Evolutionary conservation across 2,888 invertebrate genomes (phyloP).

Genomic region (Linnaemya tessellans): DNA sequence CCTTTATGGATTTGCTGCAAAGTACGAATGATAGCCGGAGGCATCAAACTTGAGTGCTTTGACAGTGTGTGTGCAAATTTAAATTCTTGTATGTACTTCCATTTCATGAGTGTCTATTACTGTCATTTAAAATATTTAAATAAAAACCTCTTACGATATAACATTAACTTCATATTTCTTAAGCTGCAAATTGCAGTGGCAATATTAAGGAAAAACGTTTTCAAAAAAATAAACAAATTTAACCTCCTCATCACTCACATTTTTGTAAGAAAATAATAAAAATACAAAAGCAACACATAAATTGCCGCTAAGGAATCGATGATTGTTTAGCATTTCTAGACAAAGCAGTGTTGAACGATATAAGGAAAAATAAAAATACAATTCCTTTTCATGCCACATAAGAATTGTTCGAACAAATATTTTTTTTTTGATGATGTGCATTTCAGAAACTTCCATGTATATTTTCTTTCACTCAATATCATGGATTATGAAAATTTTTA

Average conservation of each 20-base stretch:
- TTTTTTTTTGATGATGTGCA: no score
- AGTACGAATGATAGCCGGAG: not conserved
- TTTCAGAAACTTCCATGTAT: no score
- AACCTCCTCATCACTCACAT: slow-evolving; percentile 27
- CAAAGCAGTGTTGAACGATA: not conserved
- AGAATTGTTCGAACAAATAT: no score
- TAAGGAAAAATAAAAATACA: not conserved
- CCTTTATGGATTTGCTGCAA: not conserved
- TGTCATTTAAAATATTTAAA: slow-evolving; percentile 6
- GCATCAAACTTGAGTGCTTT: not conserved
- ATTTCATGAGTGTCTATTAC: slow-evolving; percentile 13
- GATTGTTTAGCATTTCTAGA: slow-evolving; percentile 4
- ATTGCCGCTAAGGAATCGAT: slow-evolving; percentile 35
- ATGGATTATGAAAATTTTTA: no score
- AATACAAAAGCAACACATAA: slow-evolving; percentile 46
- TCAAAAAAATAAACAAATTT: slow-evolving; percentile 42
- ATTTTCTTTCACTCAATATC: no score
- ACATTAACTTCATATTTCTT: not conserved
- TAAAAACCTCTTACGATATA: not conserved
- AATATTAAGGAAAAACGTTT: slow-evolving; percentile 4
- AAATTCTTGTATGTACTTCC: not conserved
- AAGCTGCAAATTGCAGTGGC: not conserved
- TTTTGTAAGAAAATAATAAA: not conserved
- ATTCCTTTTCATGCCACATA: no score
- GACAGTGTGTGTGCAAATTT: not conserved